phyloP scores from a whole-genome alignment of 2,113 vertebrate genomes.

The Erythrocercus mccallii region DNA sequence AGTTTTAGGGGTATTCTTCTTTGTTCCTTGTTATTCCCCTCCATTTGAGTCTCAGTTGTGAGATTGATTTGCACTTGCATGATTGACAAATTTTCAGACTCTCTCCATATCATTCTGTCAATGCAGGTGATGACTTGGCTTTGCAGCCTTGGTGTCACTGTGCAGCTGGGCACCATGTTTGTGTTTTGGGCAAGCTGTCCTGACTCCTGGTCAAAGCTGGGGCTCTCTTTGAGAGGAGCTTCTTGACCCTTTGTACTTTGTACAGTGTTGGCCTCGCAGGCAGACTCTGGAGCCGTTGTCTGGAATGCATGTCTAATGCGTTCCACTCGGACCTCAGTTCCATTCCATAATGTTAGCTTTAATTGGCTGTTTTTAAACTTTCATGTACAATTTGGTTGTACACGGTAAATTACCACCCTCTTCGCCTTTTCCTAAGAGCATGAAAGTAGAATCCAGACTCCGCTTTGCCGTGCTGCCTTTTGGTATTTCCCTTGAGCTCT shows the following conservation, averaged over 20 bases:
- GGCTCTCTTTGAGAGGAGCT: background rate
- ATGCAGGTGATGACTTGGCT: background rate
- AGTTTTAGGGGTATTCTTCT: background rate
- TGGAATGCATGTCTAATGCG: slow-evolving; percentile 77
- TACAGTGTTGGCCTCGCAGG: slow-evolving; percentile 28
- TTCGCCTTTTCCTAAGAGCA: slow-evolving; percentile 29
- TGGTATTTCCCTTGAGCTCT: background rate
- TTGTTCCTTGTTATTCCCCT: background rate
- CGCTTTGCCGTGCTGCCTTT: background rate
- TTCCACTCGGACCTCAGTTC: slow-evolving; percentile 68
- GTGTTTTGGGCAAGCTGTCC: background rate
- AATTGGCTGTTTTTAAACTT: slow-evolving; percentile 70
- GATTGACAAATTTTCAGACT: background rate
- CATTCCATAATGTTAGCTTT: slow-evolving; percentile 73
- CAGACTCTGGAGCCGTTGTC: slow-evolving; percentile 40
- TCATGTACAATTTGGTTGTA: slow-evolving; percentile 67
- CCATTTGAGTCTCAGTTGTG: background rate
- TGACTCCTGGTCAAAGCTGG: slow-evolving; percentile 25
- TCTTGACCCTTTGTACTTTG: slow-evolving; percentile 69
- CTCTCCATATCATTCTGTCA: accelerated
- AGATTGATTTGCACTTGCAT: background rate
- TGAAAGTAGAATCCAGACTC: background rate
- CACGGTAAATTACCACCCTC: slow-evolving; percentile 62
- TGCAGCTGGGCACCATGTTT: background rate
- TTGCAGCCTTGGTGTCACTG: background rate